Base-by-base conservation (phyloP, 2,797 vertebrate species). In the Oceanodroma leucorhoa region DNA sequence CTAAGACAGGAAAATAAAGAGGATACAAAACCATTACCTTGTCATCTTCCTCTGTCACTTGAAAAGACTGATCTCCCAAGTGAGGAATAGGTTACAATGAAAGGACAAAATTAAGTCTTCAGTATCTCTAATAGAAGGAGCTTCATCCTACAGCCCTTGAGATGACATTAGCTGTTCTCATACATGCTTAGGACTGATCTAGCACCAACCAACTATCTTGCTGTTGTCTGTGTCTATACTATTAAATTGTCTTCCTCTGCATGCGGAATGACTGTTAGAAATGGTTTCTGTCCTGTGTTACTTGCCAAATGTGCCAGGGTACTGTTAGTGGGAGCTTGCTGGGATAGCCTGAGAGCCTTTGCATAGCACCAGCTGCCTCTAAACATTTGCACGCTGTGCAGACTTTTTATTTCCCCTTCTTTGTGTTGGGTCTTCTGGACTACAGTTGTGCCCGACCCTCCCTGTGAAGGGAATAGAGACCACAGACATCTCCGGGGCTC, bases 321-420 rank as follows among this genome's bases (percentile, higher is more conserved):
- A 9, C 2, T 7, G 0, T 41, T 48, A 13, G 14, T n/a, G 36
- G 69, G 40, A 66, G 29, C 7, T 30, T 21, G 10, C 62, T 70
- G 53, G 62, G 10, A 17, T 10, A 73, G 24, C 11, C 14, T 2
- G 3, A 20, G 24, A 64, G 34, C 18, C 75, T 40, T 32, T 57
- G 6, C 9, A 8, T 5, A 41, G 36, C 18, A 24, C 14, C 29
- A 38, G 14, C 19, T 69, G 18, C 34, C 41, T 82, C 12, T 45
- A 13, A 80, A 21, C 1, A 2, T 4, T 29, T 91, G 13, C 26
- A 22, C 0, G 0, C 3, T 16, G 1, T 23, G 6, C 17, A 18
- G 26, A 20, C 2, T 12, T 30, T 23, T 45, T 15, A 48, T 57
- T 65, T 60, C 11, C 11, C 17, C 1, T 3, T 34, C 13, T 14